Base-by-base conservation (phyloP, 64 coral and sea anemone species). In the Actinia equina region DNA sequence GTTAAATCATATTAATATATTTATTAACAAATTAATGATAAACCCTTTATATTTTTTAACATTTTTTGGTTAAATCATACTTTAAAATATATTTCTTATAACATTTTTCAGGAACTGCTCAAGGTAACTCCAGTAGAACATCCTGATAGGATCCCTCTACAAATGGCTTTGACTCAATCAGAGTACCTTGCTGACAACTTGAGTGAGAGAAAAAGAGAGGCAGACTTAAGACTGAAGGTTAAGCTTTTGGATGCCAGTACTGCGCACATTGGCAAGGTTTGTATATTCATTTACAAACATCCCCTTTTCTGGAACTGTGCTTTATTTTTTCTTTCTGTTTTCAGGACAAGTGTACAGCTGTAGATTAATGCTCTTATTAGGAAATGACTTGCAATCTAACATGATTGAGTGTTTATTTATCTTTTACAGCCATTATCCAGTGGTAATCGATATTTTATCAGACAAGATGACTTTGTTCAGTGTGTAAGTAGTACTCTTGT, bases 401-500 rank as follows among this genome's bases (percentile, higher is more conserved):
- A n/a, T n/a, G n/a, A n/a, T n/a, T n/a, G n/a, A n/a, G n/a, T n/a
- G n/a, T n/a, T 64, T 17, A 51, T 16, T 59, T 22, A 20, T 69
- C 16, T 82, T 42, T 86, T 94, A 49, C 60, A 98, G 95, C 89
- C 95, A 8, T 77, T 98, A 17, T 86, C 90, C 14, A 84, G 87
- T 44, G 93, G 92, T 13, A 94, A 88, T 16, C 83, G 95, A 13
- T 89, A 94, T 44, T 98, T 98, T 42, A 92, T 98, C 44, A 89
- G 95, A 1, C 95, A 98, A 64, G 95, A 98, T 88, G 95, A 98
- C 90, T 88, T 98, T 45, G 90, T 98, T 17, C 95, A 98, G 17
- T 98, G 95, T 84, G 95, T 98, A 87, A 91, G 95, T 98, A 88
- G 71, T 77, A 15, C 58, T 60, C 18, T 15, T 15, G 58, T n/a